phyloP scores from a whole-genome alignment of 2,113 vertebrate genomes.

The Herpailurus yagouaroundi region DNA sequence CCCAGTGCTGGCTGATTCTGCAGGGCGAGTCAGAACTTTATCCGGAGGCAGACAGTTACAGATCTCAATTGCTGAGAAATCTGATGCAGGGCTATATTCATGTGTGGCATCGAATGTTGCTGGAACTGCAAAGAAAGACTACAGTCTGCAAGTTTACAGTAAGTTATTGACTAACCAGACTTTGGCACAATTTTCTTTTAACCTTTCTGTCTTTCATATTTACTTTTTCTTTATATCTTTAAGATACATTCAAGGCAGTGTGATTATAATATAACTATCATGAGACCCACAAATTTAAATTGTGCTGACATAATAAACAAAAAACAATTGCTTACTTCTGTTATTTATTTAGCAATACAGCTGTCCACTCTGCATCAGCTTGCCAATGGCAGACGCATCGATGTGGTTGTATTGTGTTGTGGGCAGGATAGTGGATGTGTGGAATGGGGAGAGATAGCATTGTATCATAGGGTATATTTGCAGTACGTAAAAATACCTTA shows the following conservation, averaged over 20 bases:
- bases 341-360: background rate
- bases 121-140: constrained; percentile 90
- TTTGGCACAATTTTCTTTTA: background rate
- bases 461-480: background rate
- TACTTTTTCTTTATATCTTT: background rate
- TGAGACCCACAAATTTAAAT: background rate
- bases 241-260: background rate
- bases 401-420: background rate
- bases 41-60: constrained; percentile 96
- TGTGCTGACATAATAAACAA: background rate
- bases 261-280: background rate
- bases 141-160: constrained; percentile 95
- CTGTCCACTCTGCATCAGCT: background rate
- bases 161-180: constrained; percentile 41
- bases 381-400: background rate
- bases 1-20: constrained; percentile 84
- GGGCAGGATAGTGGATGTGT: background rate
- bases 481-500: background rate
- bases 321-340: background rate
- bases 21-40: constrained; percentile 87
- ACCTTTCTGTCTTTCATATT: background rate
- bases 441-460: background rate
- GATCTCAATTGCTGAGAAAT: constrained; percentile 88
- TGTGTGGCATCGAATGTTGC: constrained; percentile 93
- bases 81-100: constrained; percentile 91